Base-by-base conservation (phyloP, 2,113 vertebrate species). In the Apteryx mantelli region DNA sequence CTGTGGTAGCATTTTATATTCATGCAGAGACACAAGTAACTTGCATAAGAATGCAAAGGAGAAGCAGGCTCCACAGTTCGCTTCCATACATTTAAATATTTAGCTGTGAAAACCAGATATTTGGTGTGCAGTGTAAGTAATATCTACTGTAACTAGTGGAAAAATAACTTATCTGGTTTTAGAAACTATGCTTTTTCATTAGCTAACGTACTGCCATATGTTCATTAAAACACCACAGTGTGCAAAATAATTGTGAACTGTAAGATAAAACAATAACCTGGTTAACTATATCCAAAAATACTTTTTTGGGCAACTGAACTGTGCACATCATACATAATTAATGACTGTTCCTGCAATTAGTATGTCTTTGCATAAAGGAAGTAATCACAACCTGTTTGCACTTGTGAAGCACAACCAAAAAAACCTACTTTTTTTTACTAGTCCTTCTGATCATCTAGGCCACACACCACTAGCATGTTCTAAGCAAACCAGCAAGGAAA, bases 201-300 rank as follows among this genome's bases (percentile, higher is more conserved):
- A 98, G 96, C 96, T 95, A 79, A 87, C 80, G 94, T 36, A 91
- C 74, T 95, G 95, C 98, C 97, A 95, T 98, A 98, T 98, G 98
- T 90, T 98, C 98, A 97, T 95, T 97, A 93, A 97, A 98, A 87
- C 66, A 12, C 94, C 77, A 92, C 91, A 19, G 82, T 20, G 84
- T 75, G 95, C 91, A 97, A 94, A 97, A 96, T 91, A 86, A 97
- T 7, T 55, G 96, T 95, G 97, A 38, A 97, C 97, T 98, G 91
- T 71, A 95, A 98, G 97, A 97, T 97, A 80, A 96, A 98, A 90
- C 58, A 89, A 96, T 91, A 82, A 88, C 96, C 97, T 95, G 95
- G 90, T 89, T 97, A 97, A 97, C 85, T 84, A 98, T 94, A 97
- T 73, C 95, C 92, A 94, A 95, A 98, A 98, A 98, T 95, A 96